Conservation (phyloP, 2,888 invertebrate species). For the Opisthograptis luteolata region DNA sequence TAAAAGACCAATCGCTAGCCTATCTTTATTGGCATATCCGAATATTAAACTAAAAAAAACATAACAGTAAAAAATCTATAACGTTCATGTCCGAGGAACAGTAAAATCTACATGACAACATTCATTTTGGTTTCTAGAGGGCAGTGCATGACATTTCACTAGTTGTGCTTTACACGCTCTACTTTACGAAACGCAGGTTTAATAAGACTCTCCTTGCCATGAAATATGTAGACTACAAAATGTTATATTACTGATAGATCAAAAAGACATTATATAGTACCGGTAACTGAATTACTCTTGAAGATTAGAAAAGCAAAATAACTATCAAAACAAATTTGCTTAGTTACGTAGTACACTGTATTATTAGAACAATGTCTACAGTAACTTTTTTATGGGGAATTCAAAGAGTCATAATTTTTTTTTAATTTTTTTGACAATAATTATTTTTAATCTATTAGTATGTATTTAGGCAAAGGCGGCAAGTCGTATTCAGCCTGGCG, state of each 20-base stretch:
- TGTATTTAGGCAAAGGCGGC: slow-evolving; percentile 7
- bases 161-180: slow-evolving; percentile 56
- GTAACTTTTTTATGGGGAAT: too few relatives aligned
- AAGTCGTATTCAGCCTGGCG: slow-evolving; percentile 29
- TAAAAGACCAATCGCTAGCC: slow-evolving; percentile 22
- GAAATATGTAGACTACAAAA: too few relatives aligned
- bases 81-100: slow-evolving; percentile 26
- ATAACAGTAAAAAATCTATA: slow-evolving; percentile 27
- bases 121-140: slow-evolving; percentile 39
- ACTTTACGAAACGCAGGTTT: slow-evolving; percentile 41
- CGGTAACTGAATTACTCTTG: too few relatives aligned
- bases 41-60: slow-evolving; percentile 17
- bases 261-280: too few relatives aligned
- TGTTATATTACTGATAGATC: too few relatives aligned
- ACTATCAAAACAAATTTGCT: too few relatives aligned
- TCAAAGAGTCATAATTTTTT: too few relatives aligned
- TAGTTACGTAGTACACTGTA: too few relatives aligned
- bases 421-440: too few relatives aligned
- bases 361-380: too few relatives aligned
- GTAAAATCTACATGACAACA: slow-evolving; percentile 36
- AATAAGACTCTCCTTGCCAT: slow-evolving; percentile 45
- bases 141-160: slow-evolving; percentile 56
- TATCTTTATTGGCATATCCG: slow-evolving; percentile 23
- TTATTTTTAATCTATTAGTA: too few relatives aligned
- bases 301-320: too few relatives aligned